Base-by-base conservation (phyloP, 1,140 invertebrate genomes). In the Caenorhabditis inopinata region DNA sequence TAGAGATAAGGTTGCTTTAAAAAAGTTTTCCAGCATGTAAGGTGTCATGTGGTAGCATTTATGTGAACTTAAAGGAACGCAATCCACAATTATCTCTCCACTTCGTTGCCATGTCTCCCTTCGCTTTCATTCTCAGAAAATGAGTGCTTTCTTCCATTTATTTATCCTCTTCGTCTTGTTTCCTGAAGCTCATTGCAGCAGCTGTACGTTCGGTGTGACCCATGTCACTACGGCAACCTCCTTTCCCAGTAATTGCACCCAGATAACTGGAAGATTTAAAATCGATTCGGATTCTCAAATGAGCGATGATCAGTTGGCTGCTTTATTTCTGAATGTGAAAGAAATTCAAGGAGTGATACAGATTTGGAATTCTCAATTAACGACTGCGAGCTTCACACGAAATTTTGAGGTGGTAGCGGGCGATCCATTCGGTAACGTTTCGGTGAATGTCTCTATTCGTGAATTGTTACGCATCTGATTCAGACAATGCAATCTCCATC, bases 311-410 rank as follows among this genome's bases (percentile, higher is more conserved):
- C 32, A 68, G 12, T 21, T 68, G 7, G n/a, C 23, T 0, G 21
- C 11, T 23, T 16, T 68, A 32, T 68, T 68, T 32, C 18, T 38
- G 21, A 68, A 68, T 38, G 32, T 68, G 7, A 29, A 14, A 6
- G 16, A 38, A 21, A 68, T 68, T 21, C 58, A 32, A 18, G 58
- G 58, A 38, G 58, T 68, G 18, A 4, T 68, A 38, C 58, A 68
- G 21, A 68, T 68, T 0, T 68, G 58, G 58, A 68, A 68, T 68
- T 9, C 58, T 42, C 58, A 68, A 27, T 38, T 68, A 21, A 68
- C 58, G 35, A 21, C 32, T 9, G 32, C n/a, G 2, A 18, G 16
- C 12, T 68, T 68, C n/a, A 68, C 12, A 0, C n/a, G 12, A 68
- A 68, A 38, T 5, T 38, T 68, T 42, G 16, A 38, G 16, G 38